Evolutionary conservation across 2,888 invertebrate genomes (phyloP).

Genomic region (Neria commutata): DNA sequence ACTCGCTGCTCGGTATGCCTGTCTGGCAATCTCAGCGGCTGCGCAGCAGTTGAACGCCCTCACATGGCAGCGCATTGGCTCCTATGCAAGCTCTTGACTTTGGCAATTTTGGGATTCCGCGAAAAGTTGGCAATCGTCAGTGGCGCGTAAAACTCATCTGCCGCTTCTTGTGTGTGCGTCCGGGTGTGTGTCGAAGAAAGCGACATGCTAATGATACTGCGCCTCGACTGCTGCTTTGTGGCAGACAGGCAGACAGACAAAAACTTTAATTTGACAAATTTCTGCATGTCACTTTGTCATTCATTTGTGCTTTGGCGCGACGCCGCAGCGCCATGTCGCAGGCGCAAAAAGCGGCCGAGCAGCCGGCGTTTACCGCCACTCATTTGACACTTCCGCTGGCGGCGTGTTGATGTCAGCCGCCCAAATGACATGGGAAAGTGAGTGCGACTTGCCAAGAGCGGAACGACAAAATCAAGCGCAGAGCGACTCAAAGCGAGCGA

Average conservation of each 20-base stretch:
- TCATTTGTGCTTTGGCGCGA: too few species aligned
- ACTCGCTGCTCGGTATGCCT: neutral
- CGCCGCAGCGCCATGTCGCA: slow-evolving; percentile 36
- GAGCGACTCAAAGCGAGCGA: neutral
- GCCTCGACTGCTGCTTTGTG: neutral
- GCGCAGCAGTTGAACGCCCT: neutral
- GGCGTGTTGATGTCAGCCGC: slow-evolving; percentile 18
- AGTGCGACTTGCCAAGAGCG: too few species aligned
- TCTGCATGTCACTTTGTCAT: slow-evolving; percentile 49
- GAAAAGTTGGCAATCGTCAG: slow-evolving; percentile 43
- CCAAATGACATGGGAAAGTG: slow-evolving; percentile 49
- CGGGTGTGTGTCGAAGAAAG: slow-evolving; percentile 15
- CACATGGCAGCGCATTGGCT: too few species aligned
- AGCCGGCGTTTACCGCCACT: slow-evolving; percentile 54
- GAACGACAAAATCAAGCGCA: neutral
- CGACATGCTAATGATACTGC: slow-evolving; percentile 38
- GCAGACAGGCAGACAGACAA: slow-evolving; percentile 6
- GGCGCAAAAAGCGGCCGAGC: slow-evolving; percentile 20
- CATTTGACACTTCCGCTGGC: slow-evolving; percentile 54
- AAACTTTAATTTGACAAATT: slow-evolving; percentile 55
- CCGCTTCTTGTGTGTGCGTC: neutral
- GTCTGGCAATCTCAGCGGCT: neutral
- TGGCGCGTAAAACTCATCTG: slow-evolving; percentile 41
- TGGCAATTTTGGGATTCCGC: too few species aligned
- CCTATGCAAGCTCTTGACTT: too few species aligned